phyloP scores from a whole-genome alignment of 2,888 invertebrate genomes.

The Boloria euphrosyne region DNA sequence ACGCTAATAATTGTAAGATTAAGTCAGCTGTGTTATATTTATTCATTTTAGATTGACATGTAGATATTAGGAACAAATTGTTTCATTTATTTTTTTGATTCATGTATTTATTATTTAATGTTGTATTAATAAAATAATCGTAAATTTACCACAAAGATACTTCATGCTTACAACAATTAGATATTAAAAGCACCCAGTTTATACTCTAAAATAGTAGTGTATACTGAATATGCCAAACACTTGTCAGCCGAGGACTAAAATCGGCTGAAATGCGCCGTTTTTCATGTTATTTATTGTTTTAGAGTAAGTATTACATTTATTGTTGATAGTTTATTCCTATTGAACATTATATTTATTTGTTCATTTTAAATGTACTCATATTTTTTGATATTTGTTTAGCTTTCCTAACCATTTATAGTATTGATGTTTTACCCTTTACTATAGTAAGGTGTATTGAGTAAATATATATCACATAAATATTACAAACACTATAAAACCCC shows the following conservation, averaged over 20 bases:
- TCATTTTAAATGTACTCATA: constrained; percentile 18
- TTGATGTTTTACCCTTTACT: constrained; percentile 21
- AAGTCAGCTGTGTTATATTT: constrained; percentile 43
- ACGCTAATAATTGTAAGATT: constrained; percentile 22
- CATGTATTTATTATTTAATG: constrained; percentile 33
- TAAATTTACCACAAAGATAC: constrained; percentile 37
- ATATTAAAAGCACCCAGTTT: constrained; percentile 17
- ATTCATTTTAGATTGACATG: constrained; percentile 38
- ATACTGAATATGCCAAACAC: constrained; percentile 19
- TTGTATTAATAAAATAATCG: constrained; percentile 29
- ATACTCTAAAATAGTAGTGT: constrained; percentile 16
- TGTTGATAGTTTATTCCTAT: constrained; percentile 18
- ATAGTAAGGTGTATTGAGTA: constrained; percentile 25
- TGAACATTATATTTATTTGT: constrained; percentile 6
- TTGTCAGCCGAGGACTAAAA: background rate
- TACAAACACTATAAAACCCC: constrained; percentile 12
- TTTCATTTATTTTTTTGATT: constrained; percentile 35
- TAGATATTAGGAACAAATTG: constrained; percentile 37
- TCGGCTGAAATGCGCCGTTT: background rate
- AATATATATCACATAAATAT: constrained; percentile 29
- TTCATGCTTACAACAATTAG: constrained; percentile 21
- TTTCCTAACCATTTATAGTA: constrained; percentile 20
- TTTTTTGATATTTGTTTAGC: constrained; percentile 30
- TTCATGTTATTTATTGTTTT: constrained; percentile 27
- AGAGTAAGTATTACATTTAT: constrained; percentile 22